Evolutionary conservation across 2,797 vertebrate species (phyloP).

Genomic region (Mormyrus proboscirostris): DNA sequence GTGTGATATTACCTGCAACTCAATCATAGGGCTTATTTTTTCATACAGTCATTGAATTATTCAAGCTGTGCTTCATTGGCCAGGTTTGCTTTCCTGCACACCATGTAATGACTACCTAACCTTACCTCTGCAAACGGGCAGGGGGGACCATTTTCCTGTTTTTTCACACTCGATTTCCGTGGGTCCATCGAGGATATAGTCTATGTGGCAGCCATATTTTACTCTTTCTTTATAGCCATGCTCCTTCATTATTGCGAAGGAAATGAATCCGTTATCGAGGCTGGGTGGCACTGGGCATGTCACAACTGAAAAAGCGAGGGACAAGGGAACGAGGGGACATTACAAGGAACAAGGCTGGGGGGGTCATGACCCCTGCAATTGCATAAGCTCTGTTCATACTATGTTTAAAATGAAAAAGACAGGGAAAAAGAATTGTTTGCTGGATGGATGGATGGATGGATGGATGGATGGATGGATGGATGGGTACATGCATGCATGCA

Average conservation of each 20-base stretch:
- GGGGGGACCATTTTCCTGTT: slow-evolving; percentile 71
- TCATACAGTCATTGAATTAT: neutral
- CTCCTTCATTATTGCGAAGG: slow-evolving; percentile 58
- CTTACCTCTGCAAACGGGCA: slow-evolving; percentile 74
- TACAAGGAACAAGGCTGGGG: neutral
- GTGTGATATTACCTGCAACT: neutral
- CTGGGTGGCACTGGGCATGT: slow-evolving; percentile 63
- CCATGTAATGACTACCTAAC: neutral
- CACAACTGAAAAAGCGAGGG: slow-evolving; percentile 57
- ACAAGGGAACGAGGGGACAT: neutral
- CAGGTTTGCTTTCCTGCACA: neutral
- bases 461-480: neutral
- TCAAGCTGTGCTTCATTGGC: neutral
- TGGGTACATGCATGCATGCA: neutral
- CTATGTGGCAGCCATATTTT: slow-evolving; percentile 67
- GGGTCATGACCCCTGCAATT: neutral
- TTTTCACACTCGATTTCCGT: slow-evolving; percentile 64
- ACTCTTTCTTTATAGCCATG: slow-evolving; percentile 74
- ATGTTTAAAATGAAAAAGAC: neutral
- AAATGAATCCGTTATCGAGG: slow-evolving; percentile 73
- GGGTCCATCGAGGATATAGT: slow-evolving; percentile 65
- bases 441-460: too few relatives aligned
- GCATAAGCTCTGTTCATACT: neutral
- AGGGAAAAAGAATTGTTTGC: neutral
- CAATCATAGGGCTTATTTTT: neutral